Evolutionary conservation across 2,113 vertebrate genomes (phyloP), one percentile per base, ranked within the genome.

Genomic region (Osmerus mordax): DNA sequence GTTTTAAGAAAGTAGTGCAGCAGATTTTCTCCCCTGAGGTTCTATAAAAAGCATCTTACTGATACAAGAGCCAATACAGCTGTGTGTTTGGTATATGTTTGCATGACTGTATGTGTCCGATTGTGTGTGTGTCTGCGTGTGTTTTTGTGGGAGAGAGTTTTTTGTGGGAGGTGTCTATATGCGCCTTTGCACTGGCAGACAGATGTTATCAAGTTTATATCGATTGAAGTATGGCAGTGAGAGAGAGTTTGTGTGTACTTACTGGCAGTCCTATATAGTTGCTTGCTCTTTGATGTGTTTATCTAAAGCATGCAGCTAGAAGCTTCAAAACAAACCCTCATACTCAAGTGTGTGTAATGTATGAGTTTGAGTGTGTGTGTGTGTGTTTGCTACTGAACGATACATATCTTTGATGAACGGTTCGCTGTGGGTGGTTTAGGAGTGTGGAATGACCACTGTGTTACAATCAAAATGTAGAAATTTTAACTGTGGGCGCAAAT

Each of bases 41-140:
- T 60, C 25, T 59, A 83, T 62, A 79, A 74, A 85, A 86, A 80
- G 75, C 75, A 56, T 65, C 63, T 75, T 81, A 77, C 65, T 71
- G 25, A 51, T 36, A 47, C 32, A 3, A 21, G 41, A 65, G 36
- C 41, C 3, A 51, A 23, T 21, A 11, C 52, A 21, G 13, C 47
- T 28, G 56, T 70, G 61, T 13, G 32, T 36, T 56, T 6, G 13
- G 12, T 54, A 11, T 67, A 47, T 54, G 16, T 67, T 12, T 18
- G 51, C 23, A 51, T 53, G 66, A 54, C 2, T 68, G 14, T 68
- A 25, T 23, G 23, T 68, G 53, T 68, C 21, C 12, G 47, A 16
- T 23, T 55, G 52, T 56, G 41, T 56, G 61, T 16, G 25, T 64
- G 29, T 9, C 16, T 64, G 61, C 18, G 25, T 64, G 29, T 9